These are phyloP conservation scores for Schlechtendalia chinensis DNA, from an alignment of 1,140 invertebrate genomes.

Conservation along the genomic window DNA sequence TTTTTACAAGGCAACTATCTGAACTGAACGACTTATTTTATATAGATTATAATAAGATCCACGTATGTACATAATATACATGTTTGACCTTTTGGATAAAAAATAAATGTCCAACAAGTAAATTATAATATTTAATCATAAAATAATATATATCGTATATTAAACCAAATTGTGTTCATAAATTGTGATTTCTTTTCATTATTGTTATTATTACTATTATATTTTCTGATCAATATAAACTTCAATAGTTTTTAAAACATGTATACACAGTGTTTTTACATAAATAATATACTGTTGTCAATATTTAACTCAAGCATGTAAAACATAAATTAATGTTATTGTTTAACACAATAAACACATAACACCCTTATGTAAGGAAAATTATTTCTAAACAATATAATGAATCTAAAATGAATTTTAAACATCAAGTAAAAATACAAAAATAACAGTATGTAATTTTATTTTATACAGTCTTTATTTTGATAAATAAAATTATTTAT, in stretches of 20 bases:
- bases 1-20: no score
- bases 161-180: slow-evolving; percentile 30
- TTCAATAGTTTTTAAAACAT: slow-evolving; percentile 34
- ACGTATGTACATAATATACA: neutral
- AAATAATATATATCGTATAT: slow-evolving; percentile 15
- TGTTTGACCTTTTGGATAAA: neutral
- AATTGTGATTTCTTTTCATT: slow-evolving; percentile 18
- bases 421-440: slow-evolving; percentile 48
- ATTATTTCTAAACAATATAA: slow-evolving; percentile 40
- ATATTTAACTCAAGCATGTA: slow-evolving; percentile 28
- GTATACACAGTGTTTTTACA: slow-evolving; percentile 28
- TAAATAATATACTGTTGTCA: neutral
- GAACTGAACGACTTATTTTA: no score
- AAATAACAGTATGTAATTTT: slow-evolving; percentile 45
- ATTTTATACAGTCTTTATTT: slow-evolving; percentile 49
- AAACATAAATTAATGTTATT: slow-evolving; percentile 44
- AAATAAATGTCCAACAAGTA: neutral
- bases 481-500: slow-evolving; percentile 49
- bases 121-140: slow-evolving; percentile 8
- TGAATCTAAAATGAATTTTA: slow-evolving; percentile 33
- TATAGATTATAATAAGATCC: neutral
- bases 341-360: slow-evolving; percentile 17
- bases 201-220: slow-evolving; percentile 15
- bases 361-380: neutral
- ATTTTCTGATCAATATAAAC: slow-evolving; percentile 41